A percentile compares a stretch with the other conserved stretches of the same genome.
Conservation (phyloP, 2,888 invertebrate genomes). For the Eristalinus sepulchralis region DNA sequence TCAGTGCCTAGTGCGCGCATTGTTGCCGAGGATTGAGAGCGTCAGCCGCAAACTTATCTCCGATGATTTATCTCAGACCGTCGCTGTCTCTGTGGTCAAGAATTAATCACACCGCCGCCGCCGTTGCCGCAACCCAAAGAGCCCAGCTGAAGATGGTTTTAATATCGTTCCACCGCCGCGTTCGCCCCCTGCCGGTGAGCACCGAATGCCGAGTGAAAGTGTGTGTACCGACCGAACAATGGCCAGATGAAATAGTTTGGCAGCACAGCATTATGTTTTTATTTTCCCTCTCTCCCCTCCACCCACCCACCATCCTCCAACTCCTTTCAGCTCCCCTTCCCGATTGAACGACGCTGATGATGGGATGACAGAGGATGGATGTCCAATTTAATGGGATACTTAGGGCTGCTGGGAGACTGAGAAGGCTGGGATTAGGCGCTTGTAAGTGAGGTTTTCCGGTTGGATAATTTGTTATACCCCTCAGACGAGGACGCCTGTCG, state of each 20-base stretch:
- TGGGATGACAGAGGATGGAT: not conserved
- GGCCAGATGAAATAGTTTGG: not conserved
- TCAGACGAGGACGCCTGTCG: not conserved
- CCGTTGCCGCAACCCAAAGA: not conserved
- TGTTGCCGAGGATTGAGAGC: slow-evolving; percentile 5
- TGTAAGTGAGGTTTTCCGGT: slow-evolving; percentile 59
- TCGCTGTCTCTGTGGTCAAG: slow-evolving; percentile 24
- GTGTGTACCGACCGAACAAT: not conserved
- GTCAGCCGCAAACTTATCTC: slow-evolving; percentile 9
- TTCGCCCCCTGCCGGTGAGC: not conserved
- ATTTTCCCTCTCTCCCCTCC: not conserved
- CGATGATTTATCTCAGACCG: slow-evolving; percentile 36
- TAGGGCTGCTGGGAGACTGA: slow-evolving; percentile 24
- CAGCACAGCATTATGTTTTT: not conserved
- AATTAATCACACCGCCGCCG: slow-evolving; percentile 42
- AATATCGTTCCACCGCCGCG: not conserved
- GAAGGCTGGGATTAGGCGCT: slow-evolving; percentile 47
- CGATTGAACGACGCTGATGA: not conserved
- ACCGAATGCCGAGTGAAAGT: not conserved
- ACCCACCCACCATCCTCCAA: not conserved
- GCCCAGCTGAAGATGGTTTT: not conserved
- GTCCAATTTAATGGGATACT: slow-evolving; percentile 42
- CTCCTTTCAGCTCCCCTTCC: too few relatives aligned
- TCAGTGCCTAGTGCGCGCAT: slow-evolving; percentile 28
- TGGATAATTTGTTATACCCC: slow-evolving; percentile 46